Percentiles rank a stretch among this genome's conserved stretches.
phyloP scores from a whole-genome alignment of 30 jellyfish, hydroid and myxozoan genomes.

The Turritopsis rubra region DNA sequence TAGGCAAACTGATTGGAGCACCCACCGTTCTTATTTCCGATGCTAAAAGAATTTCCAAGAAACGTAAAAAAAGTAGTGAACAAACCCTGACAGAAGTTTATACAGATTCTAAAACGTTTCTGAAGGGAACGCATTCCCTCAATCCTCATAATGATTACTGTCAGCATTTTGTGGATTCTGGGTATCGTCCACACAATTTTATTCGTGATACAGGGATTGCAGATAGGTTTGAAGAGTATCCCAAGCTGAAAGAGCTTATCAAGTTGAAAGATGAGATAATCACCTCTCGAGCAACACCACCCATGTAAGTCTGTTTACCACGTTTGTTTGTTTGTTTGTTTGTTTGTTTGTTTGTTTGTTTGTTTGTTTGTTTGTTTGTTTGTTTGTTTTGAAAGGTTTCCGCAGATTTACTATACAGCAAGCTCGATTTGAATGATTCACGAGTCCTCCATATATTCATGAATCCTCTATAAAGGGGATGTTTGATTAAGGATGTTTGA shows the following conservation, averaged over 20 bases:
- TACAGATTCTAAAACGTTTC: slow-evolving; percentile 83
- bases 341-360: not conserved
- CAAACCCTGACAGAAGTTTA: slow-evolving; percentile 23
- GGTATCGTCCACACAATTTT: slow-evolving; percentile 86
- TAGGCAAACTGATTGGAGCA: not conserved
- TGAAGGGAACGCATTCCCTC: slow-evolving; percentile 77
- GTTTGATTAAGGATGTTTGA: too few relatives aligned
- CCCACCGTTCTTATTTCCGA: slow-evolving; percentile 8
- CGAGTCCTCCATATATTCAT: too few relatives aligned
- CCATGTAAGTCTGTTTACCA: slow-evolving; percentile 59
- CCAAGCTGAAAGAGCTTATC: slow-evolving; percentile 83
- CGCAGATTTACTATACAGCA: too few relatives aligned
- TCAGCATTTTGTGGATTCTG: slow-evolving; percentile 85
- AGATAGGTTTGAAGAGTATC: slow-evolving; percentile 84
- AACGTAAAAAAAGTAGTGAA: not conserved
- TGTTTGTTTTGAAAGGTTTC: not conserved
- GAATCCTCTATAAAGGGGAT: too few relatives aligned
- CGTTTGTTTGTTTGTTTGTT: not conserved
- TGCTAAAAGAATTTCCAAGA: not conserved
- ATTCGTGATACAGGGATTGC: slow-evolving; percentile 88
- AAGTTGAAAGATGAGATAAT: slow-evolving; percentile 87
- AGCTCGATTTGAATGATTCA: too few relatives aligned
- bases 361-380: not conserved
- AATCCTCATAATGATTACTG: slow-evolving; percentile 95
- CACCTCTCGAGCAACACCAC: slow-evolving; percentile 81